Evolutionary conservation across 2,113 vertebrate species (phyloP), one percentile per base, ranked within the genome.

Genomic region (Sorex araneus): DNA sequence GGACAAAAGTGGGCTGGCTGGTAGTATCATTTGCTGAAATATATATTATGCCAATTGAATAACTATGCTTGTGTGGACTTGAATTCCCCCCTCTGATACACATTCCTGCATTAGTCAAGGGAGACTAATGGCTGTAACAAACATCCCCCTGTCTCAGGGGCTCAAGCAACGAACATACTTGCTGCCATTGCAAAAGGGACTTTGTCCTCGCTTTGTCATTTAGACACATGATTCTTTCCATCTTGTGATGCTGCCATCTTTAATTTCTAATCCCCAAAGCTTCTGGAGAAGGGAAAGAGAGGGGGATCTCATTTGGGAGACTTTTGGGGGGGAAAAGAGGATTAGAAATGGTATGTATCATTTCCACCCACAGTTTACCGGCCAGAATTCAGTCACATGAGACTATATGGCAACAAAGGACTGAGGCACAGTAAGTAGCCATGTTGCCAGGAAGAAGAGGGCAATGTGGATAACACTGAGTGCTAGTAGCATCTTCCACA

Each of bases 91-190:
- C 78, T 91, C 70, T 71, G 25, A 43, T 66, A 81, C 34, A 66
- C n/a, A 40, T 90, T 92, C 45, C n/a, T 25, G 3, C 73, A 63
- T 88, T 80, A 64, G 34, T 84, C 84, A 95, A 75, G 57, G 70
- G 64, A 30, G 64, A 8, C 32, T 86, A 79, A 79, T 47, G 67
- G 19, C 9, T 36, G 11, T 66, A 85, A 88, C 66, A 80, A 70
- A n/a, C 25, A 85, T 69, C 47, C 43, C 66, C 60, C 21, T 64
- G 78, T 93, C 43, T 77, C 78, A 50, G 47, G 30, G 50, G n/a
- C 47, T 73, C 85, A 40, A 60, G 19, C 30, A 50, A 43, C 69
- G 36, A 69, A 71, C 87, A 25, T 74, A 3, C n/a, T 81, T 43
- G 3, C 12, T 93, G 25, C 63, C n/a, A 90, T 84, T 25, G 36